Evolutionary conservation across 2,888 invertebrate species (phyloP), one percentile per base, ranked within the genome.

Genomic region (Polia nebulosa): DNA sequence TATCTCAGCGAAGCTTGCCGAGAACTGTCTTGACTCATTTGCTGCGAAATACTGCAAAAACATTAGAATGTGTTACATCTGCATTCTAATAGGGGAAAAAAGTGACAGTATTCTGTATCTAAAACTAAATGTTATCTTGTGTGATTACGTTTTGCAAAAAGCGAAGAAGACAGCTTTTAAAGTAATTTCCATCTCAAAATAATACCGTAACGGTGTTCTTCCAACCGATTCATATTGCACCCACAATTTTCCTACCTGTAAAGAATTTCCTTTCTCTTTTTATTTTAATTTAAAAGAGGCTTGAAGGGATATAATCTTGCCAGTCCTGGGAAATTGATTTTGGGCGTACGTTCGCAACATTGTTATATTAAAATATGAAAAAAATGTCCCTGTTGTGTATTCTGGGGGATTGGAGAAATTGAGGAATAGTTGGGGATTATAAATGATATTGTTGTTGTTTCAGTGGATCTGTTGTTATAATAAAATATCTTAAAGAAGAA

Each of bases 201-300:
- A 78, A 78, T 34, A 57, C 20, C n/a, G 3, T 25, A 32, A 36
- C 70, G 70, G 55, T 76, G 55, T 69, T 72, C 34, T 11, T n/a
- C 49, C 67, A 57, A 41, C 51, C 59, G 49, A 70, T 74, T 74
- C 67, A 64, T 72, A 75, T 70, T 47, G 57, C 65, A 57, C 20
- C 62, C 52, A 76, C 52, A 72, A 64, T 69, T 44, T 65, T 70
- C 61, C 27, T 78, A 72, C 73, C 71, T 76, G 62, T 57, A 60
- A 59, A 81, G 63, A 73, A 69, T 62, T 75, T 51, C 45, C 39
- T 68, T 69, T 70, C 53, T 76, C 76, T 76, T 76, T 73, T 80
- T 76, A 80, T 84, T 84, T 82, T 82, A 76, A 82, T 82, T 84
- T 84, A 82, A 82, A 84, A 68, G 68, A 72, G 60, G 67, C 82